These are phyloP conservation scores for Lasioglossum albipes DNA, from an alignment of 1,140 invertebrate genomes.

Conservation along the genomic window DNA sequence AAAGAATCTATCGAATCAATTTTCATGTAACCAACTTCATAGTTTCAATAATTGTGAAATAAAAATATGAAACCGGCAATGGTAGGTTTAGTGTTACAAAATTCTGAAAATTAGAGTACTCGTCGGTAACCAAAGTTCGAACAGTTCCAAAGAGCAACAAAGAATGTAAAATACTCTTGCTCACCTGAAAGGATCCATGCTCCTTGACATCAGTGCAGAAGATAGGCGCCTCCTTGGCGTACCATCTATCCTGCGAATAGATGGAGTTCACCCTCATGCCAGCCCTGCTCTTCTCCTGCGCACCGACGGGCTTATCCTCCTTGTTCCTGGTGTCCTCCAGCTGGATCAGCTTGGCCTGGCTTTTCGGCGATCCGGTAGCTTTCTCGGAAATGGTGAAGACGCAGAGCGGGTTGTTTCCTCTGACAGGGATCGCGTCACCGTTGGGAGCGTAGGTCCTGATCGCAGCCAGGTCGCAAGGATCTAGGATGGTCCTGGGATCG, in stretches of 20 bases:
- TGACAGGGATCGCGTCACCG: neutral
- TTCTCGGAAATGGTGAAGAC: slow-evolving; percentile 66
- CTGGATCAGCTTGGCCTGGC: slow-evolving; percentile 52
- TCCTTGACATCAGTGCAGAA: slow-evolving; percentile 74
- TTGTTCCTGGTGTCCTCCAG: slow-evolving; percentile 63
- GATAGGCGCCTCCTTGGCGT: slow-evolving; percentile 69
- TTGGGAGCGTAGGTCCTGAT: neutral
- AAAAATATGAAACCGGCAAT: too few relatives aligned
- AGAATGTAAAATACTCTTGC: neutral
- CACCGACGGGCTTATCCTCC: slow-evolving; percentile 67
- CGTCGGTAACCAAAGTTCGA: too few relatives aligned
- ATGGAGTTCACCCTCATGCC: slow-evolving; percentile 78
- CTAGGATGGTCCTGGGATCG: slow-evolving; percentile 3
- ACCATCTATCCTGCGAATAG: slow-evolving; percentile 77
- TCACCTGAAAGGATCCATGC: slow-evolving; percentile 75
- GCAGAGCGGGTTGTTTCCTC: neutral
- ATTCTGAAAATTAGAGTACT: too few relatives aligned
- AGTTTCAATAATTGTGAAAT: too few relatives aligned
- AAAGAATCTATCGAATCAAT: too few relatives aligned
- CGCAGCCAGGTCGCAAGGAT: neutral
- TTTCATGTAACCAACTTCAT: too few relatives aligned
- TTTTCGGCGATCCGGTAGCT: neutral
- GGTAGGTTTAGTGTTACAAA: too few relatives aligned
- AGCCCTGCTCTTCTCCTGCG: slow-evolving; percentile 61
- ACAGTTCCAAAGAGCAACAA: too few relatives aligned